Conservation (phyloP, 1,140 invertebrate species). For the Monomorium pharaonis region DNA sequence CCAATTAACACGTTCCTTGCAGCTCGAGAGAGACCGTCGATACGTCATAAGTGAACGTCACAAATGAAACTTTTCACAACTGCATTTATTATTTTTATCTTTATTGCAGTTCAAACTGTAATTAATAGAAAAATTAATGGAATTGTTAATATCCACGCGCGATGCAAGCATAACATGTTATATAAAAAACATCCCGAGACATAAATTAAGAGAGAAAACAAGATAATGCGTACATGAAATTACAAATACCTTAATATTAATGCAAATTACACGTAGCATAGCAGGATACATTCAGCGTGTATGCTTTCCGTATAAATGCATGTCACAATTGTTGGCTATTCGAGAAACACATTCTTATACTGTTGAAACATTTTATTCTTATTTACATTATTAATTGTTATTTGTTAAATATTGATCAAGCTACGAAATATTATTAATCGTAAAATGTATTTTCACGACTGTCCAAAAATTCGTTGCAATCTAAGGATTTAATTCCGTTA, state of each 20-base stretch:
- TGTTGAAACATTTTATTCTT: not conserved
- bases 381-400: not conserved
- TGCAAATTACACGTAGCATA: not conserved
- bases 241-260: not conserved
- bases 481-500: not conserved
- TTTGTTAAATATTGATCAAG: not conserved
- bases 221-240: not conserved
- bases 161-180: not conserved
- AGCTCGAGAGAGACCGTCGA: not conserved
- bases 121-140: not conserved
- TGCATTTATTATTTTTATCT: not conserved
- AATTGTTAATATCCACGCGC: not conserved
- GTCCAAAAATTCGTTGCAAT: not conserved
- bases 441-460: not conserved
- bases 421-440: not conserved
- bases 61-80: not conserved
- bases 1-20: slow-evolving; percentile 64
- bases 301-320: not conserved
- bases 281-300: not conserved
- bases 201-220: not conserved
- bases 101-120: not conserved
- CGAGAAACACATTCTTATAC: not conserved
- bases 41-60: not conserved
- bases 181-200: not conserved
- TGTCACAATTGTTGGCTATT: not conserved